A percentile compares a stretch with the other conserved stretches of the same genome.
phyloP scores from a whole-genome alignment of 1,140 invertebrate species.

The Sinonovacula constricta region DNA sequence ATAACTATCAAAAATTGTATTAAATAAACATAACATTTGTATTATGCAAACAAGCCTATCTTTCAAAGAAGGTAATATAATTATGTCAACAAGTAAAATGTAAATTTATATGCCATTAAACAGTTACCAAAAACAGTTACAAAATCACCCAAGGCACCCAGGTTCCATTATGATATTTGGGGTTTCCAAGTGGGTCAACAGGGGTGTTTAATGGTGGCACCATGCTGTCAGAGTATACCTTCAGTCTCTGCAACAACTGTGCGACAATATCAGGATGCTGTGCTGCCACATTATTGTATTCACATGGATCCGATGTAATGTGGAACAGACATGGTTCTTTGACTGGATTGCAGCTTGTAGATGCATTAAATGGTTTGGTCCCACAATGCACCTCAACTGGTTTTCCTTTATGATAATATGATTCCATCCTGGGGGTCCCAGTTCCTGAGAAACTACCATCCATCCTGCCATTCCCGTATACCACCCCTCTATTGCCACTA shows the following conservation, averaged over 20 bases:
- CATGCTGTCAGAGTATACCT: conserved; percentile 45
- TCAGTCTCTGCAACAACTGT: conserved; percentile 41
- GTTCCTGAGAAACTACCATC: neutral
- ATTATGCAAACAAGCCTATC: too few species aligned
- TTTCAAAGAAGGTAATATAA: too few species aligned
- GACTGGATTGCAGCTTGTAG: conserved; percentile 82
- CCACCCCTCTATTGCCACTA: too few species aligned
- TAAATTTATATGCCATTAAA: too few species aligned
- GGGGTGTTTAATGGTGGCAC: conserved; percentile 61
- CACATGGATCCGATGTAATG: conserved; percentile 89
- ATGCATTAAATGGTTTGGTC: conserved; percentile 62
- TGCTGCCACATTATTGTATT: conserved; percentile 86
- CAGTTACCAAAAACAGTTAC: too few species aligned
- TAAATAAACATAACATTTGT: too few species aligned
- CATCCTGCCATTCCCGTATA: too few species aligned
- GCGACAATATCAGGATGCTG: conserved; percentile 74
- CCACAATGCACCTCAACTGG: conserved; percentile 65
- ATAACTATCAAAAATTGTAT: too few species aligned
- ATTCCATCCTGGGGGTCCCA: neutral
- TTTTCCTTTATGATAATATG: neutral
- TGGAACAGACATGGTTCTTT: conserved; percentile 88
- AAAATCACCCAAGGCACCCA: conserved; percentile 64
- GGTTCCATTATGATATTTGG: conserved; percentile 52
- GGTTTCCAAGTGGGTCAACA: conserved; percentile 56
- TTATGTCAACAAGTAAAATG: too few species aligned